These are phyloP conservation scores for Callinectes sapidus DNA, from an alignment of 2,888 invertebrate genomes.

Conservation along the genomic window DNA sequence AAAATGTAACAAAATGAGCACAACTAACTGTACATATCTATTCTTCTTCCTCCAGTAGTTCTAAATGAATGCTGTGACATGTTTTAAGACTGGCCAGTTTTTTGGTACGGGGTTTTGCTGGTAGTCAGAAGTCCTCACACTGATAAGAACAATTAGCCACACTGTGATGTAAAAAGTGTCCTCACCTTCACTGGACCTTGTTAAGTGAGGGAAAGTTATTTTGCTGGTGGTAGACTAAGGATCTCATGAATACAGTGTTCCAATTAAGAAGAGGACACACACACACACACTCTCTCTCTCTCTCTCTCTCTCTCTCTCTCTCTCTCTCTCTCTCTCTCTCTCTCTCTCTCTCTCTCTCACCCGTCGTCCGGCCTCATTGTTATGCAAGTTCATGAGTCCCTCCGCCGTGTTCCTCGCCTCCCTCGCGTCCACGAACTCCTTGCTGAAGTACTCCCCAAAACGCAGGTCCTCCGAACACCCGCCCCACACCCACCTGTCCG, in stretches of 20 bases:
- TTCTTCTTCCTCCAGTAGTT: neutral
- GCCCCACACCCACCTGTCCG: conserved; percentile 84
- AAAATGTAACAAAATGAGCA: too few species aligned
- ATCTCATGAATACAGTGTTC: neutral
- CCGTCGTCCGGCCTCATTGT: conserved; percentile 93
- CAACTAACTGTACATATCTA: too few species aligned
- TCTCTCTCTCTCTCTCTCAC: conserved; percentile 77
- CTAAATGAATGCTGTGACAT: neutral
- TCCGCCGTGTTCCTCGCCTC: conserved; percentile 85
- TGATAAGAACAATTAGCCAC: neutral
- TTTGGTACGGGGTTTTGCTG: neutral
- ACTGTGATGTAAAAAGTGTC: neutral
- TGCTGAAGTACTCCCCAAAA: conserved; percentile 89
- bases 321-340: neutral
- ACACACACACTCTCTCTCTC: neutral
- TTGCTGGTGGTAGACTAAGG: neutral
- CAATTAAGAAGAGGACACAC: neutral
- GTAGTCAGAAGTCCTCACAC: neutral
- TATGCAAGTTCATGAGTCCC: conserved; percentile 92
- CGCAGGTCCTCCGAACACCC: conserved; percentile 94
- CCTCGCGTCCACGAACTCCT: conserved; percentile 89
- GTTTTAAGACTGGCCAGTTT: neutral
- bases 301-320: neutral
- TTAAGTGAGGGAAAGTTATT: neutral
- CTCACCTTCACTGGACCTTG: neutral